These are phyloP conservation scores for Brachionichthys hirsutus DNA, from an alignment of 2,113 vertebrate species.

Conservation along the genomic window DNA sequence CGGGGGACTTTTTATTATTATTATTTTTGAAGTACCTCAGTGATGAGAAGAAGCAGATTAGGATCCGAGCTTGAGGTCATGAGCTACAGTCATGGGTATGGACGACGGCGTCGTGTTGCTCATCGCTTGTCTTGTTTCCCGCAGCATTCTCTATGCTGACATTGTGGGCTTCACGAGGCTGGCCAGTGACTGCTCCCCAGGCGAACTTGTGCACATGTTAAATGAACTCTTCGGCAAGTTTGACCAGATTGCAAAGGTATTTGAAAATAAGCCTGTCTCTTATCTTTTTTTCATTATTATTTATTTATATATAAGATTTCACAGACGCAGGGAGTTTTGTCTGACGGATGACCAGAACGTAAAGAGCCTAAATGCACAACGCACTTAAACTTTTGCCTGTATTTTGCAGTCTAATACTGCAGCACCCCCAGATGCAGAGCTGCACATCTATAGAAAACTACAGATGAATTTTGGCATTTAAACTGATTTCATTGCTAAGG, in stretches of 20 bases:
- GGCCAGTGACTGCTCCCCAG: slow-evolving; percentile 95
- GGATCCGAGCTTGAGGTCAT: not conserved
- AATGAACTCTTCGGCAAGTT: slow-evolving; percentile 98
- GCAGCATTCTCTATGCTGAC: slow-evolving; percentile 94
- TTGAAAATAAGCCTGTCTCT: not conserved
- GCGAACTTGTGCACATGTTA: slow-evolving; percentile 94
- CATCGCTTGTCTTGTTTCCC: not conserved
- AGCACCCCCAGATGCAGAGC: no score
- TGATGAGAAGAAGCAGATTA: not conserved
- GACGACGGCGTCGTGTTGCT: not conserved
- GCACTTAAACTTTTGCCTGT: no score
- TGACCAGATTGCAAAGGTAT: slow-evolving; percentile 97
- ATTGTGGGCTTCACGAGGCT: slow-evolving; percentile 96
- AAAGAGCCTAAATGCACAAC: not conserved
- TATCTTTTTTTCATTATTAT: no score
- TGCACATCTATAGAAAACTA: no score
- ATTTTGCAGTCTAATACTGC: no score
- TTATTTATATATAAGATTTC: not conserved
- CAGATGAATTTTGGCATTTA: no score
- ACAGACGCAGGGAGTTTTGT: not conserved
- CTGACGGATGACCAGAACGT: not conserved
- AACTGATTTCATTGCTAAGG: no score
- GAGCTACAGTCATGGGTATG: not conserved
- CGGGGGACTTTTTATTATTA: not conserved
- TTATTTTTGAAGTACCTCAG: not conserved